These are phyloP conservation scores for Manis javanica DNA, from an alignment of 2,797 vertebrate species.

Conservation along the genomic window DNA sequence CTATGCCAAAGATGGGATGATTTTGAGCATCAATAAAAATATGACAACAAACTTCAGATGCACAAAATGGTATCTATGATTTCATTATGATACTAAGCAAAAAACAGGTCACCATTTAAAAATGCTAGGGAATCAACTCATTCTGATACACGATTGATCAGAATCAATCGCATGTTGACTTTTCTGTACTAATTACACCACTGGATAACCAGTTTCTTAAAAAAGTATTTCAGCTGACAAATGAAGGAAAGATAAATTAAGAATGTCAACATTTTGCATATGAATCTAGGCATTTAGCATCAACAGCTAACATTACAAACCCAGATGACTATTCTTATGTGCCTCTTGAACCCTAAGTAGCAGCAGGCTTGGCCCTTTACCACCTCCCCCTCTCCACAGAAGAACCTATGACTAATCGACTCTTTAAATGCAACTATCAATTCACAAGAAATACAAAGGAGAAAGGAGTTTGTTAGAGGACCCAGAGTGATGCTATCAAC, in stretches of 20 bases:
- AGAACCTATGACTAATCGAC: neutral
- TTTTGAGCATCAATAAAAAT: neutral
- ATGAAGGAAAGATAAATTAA: neutral
- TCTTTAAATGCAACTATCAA: neutral
- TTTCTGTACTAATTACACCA: neutral
- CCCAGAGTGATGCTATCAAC: neutral
- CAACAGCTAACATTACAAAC: neutral
- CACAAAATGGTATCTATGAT: neutral
- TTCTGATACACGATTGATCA: neutral
- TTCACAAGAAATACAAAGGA: neutral
- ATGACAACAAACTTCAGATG: neutral
- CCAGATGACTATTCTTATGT: neutral
- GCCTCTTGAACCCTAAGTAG: neutral
- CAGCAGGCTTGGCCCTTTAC: neutral
- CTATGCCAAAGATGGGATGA: neutral
- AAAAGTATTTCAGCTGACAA: neutral
- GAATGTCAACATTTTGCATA: neutral
- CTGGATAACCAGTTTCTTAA: neutral
- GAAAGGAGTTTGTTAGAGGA: neutral
- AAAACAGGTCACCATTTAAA: neutral
- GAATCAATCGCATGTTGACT: neutral
- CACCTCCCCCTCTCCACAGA: neutral
- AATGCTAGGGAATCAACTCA: neutral
- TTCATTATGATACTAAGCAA: neutral
- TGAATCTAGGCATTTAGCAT: neutral